Evolutionary conservation across 2,888 invertebrate species (phyloP), one percentile per base, ranked within the genome.

Genomic region (Cartodere bifasciata): DNA sequence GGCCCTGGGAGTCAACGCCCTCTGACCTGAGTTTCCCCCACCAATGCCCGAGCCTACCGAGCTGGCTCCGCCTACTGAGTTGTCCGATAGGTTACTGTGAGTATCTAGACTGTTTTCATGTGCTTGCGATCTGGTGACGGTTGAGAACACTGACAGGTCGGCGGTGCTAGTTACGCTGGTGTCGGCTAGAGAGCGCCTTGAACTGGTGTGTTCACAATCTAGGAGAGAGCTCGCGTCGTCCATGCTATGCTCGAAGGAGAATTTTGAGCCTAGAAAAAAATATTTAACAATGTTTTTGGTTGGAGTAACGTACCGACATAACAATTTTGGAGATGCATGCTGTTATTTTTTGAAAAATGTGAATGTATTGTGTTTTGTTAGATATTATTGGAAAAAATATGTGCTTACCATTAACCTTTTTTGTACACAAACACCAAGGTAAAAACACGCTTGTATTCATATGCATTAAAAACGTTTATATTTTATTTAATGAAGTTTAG

Each of bases 111-210:
- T 77, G 63, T 78, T 78, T 55, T 79, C 79, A 32, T 75, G 72
- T 23, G 72, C 76, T 52, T 79, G 79, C 7, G 78, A 79, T 31
- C 76, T 67, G 7, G 76, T 79, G 47, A 75, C 73, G 35, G 68
- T 67, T 12, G 79, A 80, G 61, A 84, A 80, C 41, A 83, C 80
- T 45, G 81, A 81, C 35, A 84, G 65, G 55, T 84, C 83, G 1
- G 84, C 83, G 1, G 84, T 84, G 29, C 83, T 84, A 16, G 84
- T 85, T 30, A 84, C 80, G 46, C 82, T 82, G 13, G 84, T 85
- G 53, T 83, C 84, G 11, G 84, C 83, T 36, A 85, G 64, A 29
- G 84, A 85, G 31, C 81, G 74, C 32, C 82, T 68, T 11, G 83
- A 84, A 14, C 83, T 80, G 36, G 70, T 67, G 36, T 68, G 68